Percentiles rank a stretch among this genome's conserved stretches.
These are phyloP conservation scores for Macropus fuliginosus DNA, from an alignment of 2,797 vertebrate genomes.

Conservation along the genomic window DNA sequence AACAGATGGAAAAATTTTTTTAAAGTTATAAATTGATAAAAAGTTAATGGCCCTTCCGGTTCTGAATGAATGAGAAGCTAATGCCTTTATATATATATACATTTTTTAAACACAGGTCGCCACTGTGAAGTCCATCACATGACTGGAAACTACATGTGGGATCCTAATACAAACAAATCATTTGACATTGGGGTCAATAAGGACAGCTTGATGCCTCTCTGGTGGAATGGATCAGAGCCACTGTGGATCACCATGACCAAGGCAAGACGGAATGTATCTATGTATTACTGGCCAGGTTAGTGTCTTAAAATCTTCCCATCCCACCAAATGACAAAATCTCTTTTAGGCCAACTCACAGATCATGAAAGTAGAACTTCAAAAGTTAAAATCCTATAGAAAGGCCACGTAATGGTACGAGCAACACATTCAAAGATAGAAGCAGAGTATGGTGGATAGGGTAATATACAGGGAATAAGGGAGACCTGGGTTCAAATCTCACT, in stretches of 20 bases:
- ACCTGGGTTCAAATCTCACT: not conserved
- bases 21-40: not conserved
- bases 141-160: conserved; percentile 98
- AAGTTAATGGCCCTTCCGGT: not conserved
- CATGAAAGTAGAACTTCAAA: not conserved
- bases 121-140: conserved; percentile 95
- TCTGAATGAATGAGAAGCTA: not conserved
- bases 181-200: conserved; percentile 93
- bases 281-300: conserved; percentile 99
- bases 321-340: not conserved
- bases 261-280: conserved; percentile 89
- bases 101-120: conserved; percentile 85
- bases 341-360: rapidly evolving
- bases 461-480: not conserved
- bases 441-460: not conserved
- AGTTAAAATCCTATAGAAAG: not conserved
- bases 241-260: conserved; percentile 96
- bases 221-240: conserved; percentile 97
- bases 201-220: conserved; percentile 92
- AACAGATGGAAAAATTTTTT: too few species aligned
- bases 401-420: not conserved
- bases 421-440: not conserved
- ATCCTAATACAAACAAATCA: conserved; percentile 87
- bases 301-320: conserved; percentile 2
- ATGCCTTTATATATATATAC: not conserved